Conservation (phyloP, 1,140 invertebrate genomes). For the Sycophaga agraensis region DNA sequence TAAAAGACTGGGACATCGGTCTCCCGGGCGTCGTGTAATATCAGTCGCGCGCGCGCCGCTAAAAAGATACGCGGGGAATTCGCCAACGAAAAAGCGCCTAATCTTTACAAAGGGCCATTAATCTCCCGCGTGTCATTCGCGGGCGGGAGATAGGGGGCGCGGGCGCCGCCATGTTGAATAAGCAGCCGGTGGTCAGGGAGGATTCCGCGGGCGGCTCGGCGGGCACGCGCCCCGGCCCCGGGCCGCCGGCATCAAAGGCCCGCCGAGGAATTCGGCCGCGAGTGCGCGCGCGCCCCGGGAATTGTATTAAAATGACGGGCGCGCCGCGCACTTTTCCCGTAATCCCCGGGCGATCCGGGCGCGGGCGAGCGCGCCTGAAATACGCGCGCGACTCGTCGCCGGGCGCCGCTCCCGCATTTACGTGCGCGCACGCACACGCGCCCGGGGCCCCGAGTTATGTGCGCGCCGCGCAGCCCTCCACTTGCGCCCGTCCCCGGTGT, state of each 20-base stretch:
- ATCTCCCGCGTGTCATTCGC: conserved; percentile 1
- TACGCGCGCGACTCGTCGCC: too few relatives aligned
- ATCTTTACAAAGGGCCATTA: conserved; percentile 11
- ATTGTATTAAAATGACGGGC: too few relatives aligned
- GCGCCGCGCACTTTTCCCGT: too few relatives aligned
- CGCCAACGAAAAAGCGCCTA: neutral
- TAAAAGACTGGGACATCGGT: neutral
- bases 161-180: too few relatives aligned
- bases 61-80: conserved; percentile 10
- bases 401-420: too few relatives aligned
- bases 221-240: neutral
- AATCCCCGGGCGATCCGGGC: neutral
- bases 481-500: neutral
- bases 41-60: neutral
- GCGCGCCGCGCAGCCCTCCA: neutral
- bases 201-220: too few relatives aligned
- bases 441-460: too few relatives aligned
- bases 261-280: neutral
- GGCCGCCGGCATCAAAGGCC: neutral
- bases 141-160: too few relatives aligned
- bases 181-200: too few relatives aligned
- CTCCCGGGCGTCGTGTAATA: neutral
- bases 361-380: too few relatives aligned
- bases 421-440: too few relatives aligned
- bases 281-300: too few relatives aligned